These are phyloP conservation scores for Caenorhabditis sp. DNA, from an alignment of 2,888 invertebrate species.

Conservation along the genomic window DNA sequence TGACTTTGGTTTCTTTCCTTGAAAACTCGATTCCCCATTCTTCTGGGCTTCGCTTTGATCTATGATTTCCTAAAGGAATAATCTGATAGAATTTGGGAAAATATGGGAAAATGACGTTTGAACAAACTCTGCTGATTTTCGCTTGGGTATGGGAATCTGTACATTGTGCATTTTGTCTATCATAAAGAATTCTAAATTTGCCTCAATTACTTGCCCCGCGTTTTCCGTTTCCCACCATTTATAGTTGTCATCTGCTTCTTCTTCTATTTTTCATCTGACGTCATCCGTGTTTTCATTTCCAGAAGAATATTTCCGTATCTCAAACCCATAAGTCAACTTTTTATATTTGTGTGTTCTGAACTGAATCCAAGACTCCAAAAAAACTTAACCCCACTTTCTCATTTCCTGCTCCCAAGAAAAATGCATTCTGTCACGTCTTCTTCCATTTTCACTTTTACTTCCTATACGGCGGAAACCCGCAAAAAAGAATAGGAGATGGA, in stretches of 20 bases:
- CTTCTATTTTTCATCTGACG: conserved; percentile 25
- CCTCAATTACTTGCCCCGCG: not conserved
- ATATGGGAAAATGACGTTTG: conserved; percentile 11
- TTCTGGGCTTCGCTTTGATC: not conserved
- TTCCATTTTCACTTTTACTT: conserved; percentile 23
- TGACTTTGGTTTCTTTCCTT: conserved; percentile 40
- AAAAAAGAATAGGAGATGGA: conserved; percentile 18
- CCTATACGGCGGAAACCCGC: not conserved
- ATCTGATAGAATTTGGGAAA: not conserved
- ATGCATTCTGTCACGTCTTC: conserved; percentile 49
- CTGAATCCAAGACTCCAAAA: not conserved
- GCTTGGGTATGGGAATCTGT: not conserved
- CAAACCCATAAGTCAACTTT: conserved; percentile 19
- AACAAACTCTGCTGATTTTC: conserved; percentile 1
- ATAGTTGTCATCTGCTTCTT: conserved; percentile 5
- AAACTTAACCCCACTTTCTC: conserved; percentile 27
- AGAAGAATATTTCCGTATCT: not conserved
- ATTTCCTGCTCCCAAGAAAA: conserved; percentile 34
- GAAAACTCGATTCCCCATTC: not conserved
- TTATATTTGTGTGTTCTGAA: conserved; percentile 14
- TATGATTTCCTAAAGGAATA: conserved; percentile 20
- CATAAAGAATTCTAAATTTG: not conserved
- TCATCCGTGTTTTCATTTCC: conserved; percentile 24
- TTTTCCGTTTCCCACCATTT: not conserved
- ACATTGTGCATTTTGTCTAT: not conserved